These are phyloP conservation scores for Arion vulgaris DNA, from an alignment of 1,140 invertebrate genomes.

Conservation along the genomic window DNA sequence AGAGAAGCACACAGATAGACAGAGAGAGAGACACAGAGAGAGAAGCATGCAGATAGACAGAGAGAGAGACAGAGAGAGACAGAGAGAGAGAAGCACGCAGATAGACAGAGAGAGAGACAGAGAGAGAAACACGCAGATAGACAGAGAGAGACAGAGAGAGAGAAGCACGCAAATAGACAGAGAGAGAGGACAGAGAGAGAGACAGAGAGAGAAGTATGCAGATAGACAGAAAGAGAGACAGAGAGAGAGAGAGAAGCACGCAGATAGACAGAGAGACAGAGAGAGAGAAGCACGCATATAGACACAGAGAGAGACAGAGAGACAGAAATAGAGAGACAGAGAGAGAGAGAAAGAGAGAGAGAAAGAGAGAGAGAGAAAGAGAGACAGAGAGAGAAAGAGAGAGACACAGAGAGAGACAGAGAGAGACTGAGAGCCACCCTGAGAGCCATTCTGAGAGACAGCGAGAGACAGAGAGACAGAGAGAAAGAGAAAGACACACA, in stretches of 20 bases:
- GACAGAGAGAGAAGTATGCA: neutral
- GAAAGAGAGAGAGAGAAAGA: neutral
- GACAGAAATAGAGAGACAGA: neutral
- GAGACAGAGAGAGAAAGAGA: neutral
- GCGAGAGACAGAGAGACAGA: neutral
- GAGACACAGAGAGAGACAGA: neutral
- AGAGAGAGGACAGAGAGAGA: neutral
- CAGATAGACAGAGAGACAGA: neutral
- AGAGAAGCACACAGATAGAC: no score
- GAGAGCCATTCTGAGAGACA: no score
- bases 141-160: neutral
- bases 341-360: neutral
- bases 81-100: no score
- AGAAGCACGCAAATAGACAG: neutral
- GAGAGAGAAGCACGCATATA: neutral
- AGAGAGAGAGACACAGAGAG: no score
- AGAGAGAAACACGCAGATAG: neutral
- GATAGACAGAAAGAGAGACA: neutral
- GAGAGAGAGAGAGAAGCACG: neutral
- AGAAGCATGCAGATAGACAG: no score
- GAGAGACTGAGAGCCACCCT: neutral
- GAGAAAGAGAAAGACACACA: neutral
- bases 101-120: neutral
- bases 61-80: no score
- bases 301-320: neutral